Conservation (phyloP, 2,113 vertebrate genomes). For the Sinosuthora webbiana region DNA sequence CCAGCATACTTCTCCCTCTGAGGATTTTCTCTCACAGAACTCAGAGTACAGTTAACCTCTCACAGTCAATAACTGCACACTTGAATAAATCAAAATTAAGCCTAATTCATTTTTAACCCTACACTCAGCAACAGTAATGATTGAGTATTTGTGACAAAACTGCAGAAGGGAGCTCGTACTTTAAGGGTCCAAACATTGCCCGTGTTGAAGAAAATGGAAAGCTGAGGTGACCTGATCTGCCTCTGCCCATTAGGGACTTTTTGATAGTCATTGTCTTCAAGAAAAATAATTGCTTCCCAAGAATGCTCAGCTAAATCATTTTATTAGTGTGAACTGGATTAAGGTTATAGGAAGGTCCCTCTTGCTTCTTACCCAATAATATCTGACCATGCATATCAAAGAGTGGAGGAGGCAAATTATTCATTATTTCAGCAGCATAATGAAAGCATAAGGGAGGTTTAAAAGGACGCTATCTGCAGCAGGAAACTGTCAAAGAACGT, state of each 20-base stretch:
- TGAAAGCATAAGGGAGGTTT: conserved; percentile 79
- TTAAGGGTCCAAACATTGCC: conserved; percentile 36
- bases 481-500: conserved; percentile 81
- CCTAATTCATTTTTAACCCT: conserved; percentile 48
- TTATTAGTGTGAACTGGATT: conserved; percentile 73
- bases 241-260: conserved; percentile 66
- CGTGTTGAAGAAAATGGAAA: conserved; percentile 55
- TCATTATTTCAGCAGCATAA: conserved; percentile 72
- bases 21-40: background rate
- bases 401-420: conserved; percentile 76
- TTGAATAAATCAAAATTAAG: conserved; percentile 37
- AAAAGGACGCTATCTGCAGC: conserved; percentile 76
- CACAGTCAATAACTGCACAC: background rate
- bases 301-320: conserved; percentile 74
- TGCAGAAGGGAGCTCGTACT: conserved; percentile 3
- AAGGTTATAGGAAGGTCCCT: conserved; percentile 71
- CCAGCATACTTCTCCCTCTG: background rate
- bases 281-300: conserved; percentile 77
- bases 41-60: conserved; percentile 21
- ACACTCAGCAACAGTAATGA: conserved; percentile 37
- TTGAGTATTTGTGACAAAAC: conserved; percentile 47
- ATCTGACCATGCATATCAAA: conserved; percentile 78
- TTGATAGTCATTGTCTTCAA: conserved; percentile 72
- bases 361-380: conserved; percentile 73
- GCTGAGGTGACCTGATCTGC: conserved; percentile 71